Base-by-base conservation (phyloP, 2,113 vertebrate species). In the Pterocles orientalis region DNA sequence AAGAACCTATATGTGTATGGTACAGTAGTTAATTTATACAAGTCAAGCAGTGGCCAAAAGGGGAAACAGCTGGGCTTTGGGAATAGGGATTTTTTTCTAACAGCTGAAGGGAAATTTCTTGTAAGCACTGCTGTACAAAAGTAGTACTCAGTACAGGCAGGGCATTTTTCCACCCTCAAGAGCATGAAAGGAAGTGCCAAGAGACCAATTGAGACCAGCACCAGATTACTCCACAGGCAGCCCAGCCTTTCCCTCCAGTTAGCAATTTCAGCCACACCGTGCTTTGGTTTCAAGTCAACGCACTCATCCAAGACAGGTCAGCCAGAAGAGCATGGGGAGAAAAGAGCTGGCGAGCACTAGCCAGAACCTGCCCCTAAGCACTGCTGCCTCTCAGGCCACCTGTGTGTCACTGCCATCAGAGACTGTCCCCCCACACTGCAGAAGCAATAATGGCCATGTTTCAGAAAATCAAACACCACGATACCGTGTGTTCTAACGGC, bases 361-460 rank as follows among this genome's bases (percentile, higher is more conserved):
- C 11, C 58, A 85, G 31, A 58, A 68, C 33, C 31, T 31, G 47
- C 39, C 36, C 57, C 4, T 17, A 43, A 57, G 50, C 21, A 11
- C 31, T 18, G 18, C 31, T 54, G 13, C 58, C 58, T 39, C 85
- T n/a, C 58, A 13, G 58, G 47, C 54, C 82, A 57, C 18, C n/a
- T 3, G 1, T 7, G 10, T 6, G 12, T 45, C 57, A 34, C 2
- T 51, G 58, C 79, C 73, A 48, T 9, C 71, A 29, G 39, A 34
- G 72, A 48, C 70, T 53, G 39, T 10, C 1, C 2, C 4, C 26
- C 66, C 25, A 45, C 45, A 9, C 14, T 1, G 58, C 58, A 16
- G 31, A 23, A 72, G 28, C 12, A 29, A 15, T 15, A 41, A 43
- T 2, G 18, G 64, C 13, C 1, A 0, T 10, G 14, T 17, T 24